Evolutionary conservation across 2,888 invertebrate species (phyloP), one percentile per base, ranked within the genome.

Genomic region (Mythimna loreyi): DNA sequence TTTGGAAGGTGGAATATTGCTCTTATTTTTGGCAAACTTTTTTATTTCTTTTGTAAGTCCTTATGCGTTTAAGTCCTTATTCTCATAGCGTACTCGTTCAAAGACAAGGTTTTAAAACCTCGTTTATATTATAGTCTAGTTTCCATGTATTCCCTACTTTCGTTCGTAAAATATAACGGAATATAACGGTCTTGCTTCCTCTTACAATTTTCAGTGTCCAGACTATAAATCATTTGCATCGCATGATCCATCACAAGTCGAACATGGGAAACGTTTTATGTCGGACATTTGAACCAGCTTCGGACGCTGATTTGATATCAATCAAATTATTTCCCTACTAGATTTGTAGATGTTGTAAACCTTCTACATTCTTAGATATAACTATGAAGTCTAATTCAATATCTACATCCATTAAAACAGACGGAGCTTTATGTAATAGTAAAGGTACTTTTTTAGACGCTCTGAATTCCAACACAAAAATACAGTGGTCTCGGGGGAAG

Each of bases 191-290:
- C n/a, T 28, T 36, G 28, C 23, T 52, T 67, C 57, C 33, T 47
- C n/a, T 40, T 52, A 16, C 11, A 43, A 43, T 62, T 43, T 73
- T 49, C 62, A 74, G 7, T 36, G 47, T 30, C 50, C 66, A 68
- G 66, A 67, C 81, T 75, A 87, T 89, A 73, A 81, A 88, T 89
- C 87, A 89, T 81, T 86, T 83, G 84, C 81, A 80, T 84, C 78
- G 78, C 72, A 82, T 82, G 82, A 88, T 90, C 86, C 77, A 89
- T 89, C 88, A 89, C 80, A 70, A 65, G 76, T 70, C 69, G 69
- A 75, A 76, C 66, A 60, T 72, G 59, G 58, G 33, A 76, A 75
- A 71, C 75, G 72, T 80, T 81, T 77, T 70, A 75, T 67, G 70
- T 75, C 73, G 72, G 79, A 78, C 59, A 68, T 73, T 70, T 67